phyloP scores from a whole-genome alignment of 2,797 vertebrate species.

The Kryptopterus vitreolus region DNA sequence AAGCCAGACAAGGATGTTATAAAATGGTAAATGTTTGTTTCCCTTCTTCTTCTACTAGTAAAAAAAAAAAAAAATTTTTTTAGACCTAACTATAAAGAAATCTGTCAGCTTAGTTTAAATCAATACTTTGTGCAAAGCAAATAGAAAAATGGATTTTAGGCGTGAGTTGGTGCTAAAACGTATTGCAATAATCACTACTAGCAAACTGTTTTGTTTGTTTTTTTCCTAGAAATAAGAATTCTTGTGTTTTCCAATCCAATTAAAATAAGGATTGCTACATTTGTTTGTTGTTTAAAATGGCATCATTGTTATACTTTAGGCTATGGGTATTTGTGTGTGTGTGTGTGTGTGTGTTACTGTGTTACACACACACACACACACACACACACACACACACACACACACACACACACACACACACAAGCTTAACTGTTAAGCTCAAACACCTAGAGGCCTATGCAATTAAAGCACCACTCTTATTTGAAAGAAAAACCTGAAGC shows the following conservation, averaged over 20 bases:
- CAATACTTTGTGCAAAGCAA: conserved; percentile 12
- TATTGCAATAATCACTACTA: background rate
- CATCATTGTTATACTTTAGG: conserved; percentile 2
- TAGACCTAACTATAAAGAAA: background rate
- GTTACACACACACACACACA: background rate
- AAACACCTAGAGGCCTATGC: background rate
- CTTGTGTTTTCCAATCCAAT: background rate
- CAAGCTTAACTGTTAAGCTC: background rate
- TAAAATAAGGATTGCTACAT: conserved; percentile 11
- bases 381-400: conserved; percentile 11
- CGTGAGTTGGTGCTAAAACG: background rate
- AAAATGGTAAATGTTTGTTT: conserved; percentile 3
- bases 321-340: background rate
- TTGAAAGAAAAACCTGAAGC: conserved; percentile 23
- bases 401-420: conserved; percentile 14
- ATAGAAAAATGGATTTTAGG: conserved; percentile 16
- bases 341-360: too few relatives aligned
- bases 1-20: background rate
- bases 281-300: background rate
- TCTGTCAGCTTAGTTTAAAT: conserved; percentile 10
- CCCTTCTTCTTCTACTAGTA: background rate
- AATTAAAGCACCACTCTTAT: conserved; percentile 8
- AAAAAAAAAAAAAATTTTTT: background rate
- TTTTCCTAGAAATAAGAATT: conserved; percentile 6
- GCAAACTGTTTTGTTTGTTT: too few relatives aligned